Evolutionary conservation across 1,140 invertebrate genomes (phyloP).

Genomic region (Adoxophyes honmai): DNA sequence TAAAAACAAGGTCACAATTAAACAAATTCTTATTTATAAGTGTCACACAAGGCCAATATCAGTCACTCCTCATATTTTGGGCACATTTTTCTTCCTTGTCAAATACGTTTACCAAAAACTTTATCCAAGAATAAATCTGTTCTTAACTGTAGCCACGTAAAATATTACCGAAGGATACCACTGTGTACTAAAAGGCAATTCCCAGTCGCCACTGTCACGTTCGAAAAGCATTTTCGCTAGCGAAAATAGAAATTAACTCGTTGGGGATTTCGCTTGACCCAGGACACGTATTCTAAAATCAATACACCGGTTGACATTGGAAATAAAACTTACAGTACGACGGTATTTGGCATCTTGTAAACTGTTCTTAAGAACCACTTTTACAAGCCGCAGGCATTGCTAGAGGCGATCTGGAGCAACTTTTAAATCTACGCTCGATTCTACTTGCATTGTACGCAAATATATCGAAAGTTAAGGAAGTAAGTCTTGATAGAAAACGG

Average conservation of each 20-base stretch:
- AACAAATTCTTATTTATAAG: too few relatives aligned
- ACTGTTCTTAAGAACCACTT: neutral
- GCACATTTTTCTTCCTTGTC: too few relatives aligned
- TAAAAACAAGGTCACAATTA: too few relatives aligned
- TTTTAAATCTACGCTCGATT: too few relatives aligned
- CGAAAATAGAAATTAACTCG: conserved; percentile 15
- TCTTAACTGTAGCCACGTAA: conserved; percentile 1
- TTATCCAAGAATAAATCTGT: neutral
- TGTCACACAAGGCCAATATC: too few relatives aligned
- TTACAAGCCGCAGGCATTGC: too few relatives aligned
- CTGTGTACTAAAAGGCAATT: conserved; percentile 5
- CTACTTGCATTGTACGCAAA: too few relatives aligned
- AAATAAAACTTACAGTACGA: conserved; percentile 11
- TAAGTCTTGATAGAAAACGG: too few relatives aligned
- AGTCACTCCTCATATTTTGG: too few relatives aligned
- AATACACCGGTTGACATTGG: conserved; percentile 2
- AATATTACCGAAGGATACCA: neutral
- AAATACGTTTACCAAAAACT: neutral
- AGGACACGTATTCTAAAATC: conserved; percentile 6
- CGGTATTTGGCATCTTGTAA: neutral
- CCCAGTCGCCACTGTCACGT: conserved; percentile 7
- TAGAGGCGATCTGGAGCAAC: too few relatives aligned
- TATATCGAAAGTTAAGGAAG: too few relatives aligned
- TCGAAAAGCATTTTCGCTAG: conserved; percentile 12
- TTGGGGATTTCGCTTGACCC: conserved; percentile 5